Evolutionary conservation across 2,888 invertebrate species (phyloP).

Genomic region (Sinotaia quadrata): DNA sequence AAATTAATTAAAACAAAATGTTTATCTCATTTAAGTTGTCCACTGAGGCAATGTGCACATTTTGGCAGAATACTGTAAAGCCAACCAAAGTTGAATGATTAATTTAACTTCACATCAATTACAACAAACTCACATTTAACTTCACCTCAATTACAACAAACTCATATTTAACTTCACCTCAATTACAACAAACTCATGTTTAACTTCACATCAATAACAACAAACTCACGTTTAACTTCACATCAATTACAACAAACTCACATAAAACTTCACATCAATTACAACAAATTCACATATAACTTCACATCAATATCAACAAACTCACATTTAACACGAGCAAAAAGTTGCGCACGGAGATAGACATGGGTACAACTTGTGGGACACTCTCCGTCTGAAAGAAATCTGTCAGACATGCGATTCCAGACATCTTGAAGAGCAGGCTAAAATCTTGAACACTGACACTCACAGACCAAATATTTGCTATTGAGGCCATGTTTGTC

Average conservation of each 20-base stretch:
- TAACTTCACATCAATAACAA: not conserved
- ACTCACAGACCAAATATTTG: constrained; percentile 47
- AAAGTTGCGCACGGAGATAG: constrained; percentile 48
- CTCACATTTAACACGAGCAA: constrained; percentile 54
- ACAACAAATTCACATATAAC: not conserved
- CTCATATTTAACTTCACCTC: not conserved
- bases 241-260: not conserved
- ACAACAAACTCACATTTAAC: not conserved
- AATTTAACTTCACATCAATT: not conserved
- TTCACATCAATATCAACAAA: not conserved
- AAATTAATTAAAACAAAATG: no score
- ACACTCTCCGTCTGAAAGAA: constrained; percentile 90
- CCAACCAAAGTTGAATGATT: not conserved
- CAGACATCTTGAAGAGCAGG: constrained; percentile 76
- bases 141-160: not conserved
- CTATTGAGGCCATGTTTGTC: not conserved
- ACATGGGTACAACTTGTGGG: constrained; percentile 84
- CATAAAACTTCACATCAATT: not conserved
- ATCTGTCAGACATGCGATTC: constrained; percentile 85
- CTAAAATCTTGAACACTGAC: constrained; percentile 46
- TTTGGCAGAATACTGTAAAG: no score
- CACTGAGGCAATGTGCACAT: no score
- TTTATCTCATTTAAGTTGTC: no score
- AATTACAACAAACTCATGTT: not conserved
- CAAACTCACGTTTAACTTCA: not conserved